These are phyloP conservation scores for Acromyrmex heyeri DNA, from an alignment of 1,140 invertebrate genomes.

Conservation along the genomic window DNA sequence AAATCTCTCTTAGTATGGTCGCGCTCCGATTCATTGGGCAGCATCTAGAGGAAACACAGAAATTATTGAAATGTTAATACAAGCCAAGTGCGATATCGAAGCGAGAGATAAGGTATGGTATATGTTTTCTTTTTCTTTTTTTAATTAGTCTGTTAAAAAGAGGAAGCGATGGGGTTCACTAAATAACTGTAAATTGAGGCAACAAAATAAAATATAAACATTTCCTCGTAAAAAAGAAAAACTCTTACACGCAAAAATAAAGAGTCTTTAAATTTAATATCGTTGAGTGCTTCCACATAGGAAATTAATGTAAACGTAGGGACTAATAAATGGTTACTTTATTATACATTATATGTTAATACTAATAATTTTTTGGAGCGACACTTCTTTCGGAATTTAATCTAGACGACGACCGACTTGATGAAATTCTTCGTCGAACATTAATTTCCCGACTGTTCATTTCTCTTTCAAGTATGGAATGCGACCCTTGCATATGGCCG, in stretches of 20 bases:
- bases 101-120: conserved; percentile 90
- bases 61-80: conserved; percentile 91
- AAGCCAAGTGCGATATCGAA: conserved; percentile 92
- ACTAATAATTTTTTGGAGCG: background rate
- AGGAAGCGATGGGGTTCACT: background rate
- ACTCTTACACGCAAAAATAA: background rate
- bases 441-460: conserved; percentile 49
- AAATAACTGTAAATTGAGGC: background rate
- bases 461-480: conserved; percentile 90
- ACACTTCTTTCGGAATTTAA: conserved; percentile 48
- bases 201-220: background rate
- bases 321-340: background rate
- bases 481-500: conserved; percentile 93
- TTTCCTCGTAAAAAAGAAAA: background rate
- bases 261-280: background rate
- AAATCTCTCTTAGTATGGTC: conserved; percentile 88
- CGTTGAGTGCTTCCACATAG: background rate
- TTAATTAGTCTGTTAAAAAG: background rate
- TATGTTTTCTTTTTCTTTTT: background rate
- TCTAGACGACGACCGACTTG: conserved; percentile 21
- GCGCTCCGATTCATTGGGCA: conserved; percentile 93
- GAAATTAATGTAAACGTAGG: background rate
- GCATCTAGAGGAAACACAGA: conserved; percentile 91
- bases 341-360: conserved; percentile 14
- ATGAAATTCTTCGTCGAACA: conserved; percentile 54